Percentiles rank a stretch among this genome's conserved stretches.
Evolutionary conservation across 2,888 invertebrate species (phyloP).

Genomic region (Drosophila greeni): DNA sequence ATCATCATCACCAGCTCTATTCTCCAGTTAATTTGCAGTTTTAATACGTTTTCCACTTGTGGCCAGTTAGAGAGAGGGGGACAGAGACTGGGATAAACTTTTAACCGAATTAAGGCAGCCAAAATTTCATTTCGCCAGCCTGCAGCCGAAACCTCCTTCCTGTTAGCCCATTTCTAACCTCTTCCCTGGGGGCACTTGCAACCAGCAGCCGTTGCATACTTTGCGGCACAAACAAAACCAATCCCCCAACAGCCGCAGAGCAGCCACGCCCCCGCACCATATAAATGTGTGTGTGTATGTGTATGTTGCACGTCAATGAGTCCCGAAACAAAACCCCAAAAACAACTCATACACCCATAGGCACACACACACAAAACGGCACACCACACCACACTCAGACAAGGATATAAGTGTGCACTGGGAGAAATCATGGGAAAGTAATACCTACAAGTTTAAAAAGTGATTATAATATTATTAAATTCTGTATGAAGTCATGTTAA

Average conservation of each 20-base stretch:
- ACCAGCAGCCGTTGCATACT: constrained; percentile 73
- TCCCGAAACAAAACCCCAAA: constrained; percentile 58
- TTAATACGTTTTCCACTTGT: constrained; percentile 71
- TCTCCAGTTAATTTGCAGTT: constrained; percentile 71
- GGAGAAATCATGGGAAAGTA: background rate
- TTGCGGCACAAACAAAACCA: constrained; percentile 72
- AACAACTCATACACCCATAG: constrained; percentile 32
- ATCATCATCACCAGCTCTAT: constrained; percentile 40
- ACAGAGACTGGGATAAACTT: constrained; percentile 19
- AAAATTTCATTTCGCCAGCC: constrained; percentile 58
- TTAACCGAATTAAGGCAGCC: constrained; percentile 38
- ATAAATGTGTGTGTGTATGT: constrained; percentile 16
- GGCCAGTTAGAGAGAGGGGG: constrained; percentile 35
- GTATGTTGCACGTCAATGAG: constrained; percentile 67
- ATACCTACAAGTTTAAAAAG: accelerated
- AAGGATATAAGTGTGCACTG: constrained; percentile 4
- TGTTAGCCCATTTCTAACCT: background rate
- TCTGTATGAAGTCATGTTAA: background rate
- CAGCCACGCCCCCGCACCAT: constrained; percentile 33
- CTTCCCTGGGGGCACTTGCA: constrained; percentile 34
- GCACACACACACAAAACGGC: constrained; percentile 22
- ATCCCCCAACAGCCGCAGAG: constrained; percentile 49
- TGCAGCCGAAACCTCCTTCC: constrained; percentile 34
- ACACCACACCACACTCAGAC: constrained; percentile 14
- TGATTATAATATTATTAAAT: background rate